A percentile compares a stretch with the other conserved stretches of the same genome.
Conservation (phyloP, 2,888 invertebrate species). For the Callinectes sapidus region DNA sequence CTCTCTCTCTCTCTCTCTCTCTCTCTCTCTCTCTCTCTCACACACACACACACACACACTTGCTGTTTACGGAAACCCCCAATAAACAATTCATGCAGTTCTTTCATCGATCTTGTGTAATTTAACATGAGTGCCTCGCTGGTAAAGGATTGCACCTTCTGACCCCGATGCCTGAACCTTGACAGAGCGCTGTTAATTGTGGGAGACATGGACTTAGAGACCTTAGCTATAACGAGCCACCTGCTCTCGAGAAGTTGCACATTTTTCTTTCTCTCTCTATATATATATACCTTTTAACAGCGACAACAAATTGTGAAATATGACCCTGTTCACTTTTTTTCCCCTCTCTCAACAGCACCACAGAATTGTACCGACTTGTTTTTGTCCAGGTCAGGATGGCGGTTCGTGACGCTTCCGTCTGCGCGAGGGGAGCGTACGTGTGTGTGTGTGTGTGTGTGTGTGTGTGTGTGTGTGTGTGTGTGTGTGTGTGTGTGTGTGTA, state of each 20-base stretch:
- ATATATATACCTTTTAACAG: background rate
- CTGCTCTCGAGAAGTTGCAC: background rate
- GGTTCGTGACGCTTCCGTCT: constrained; percentile 27
- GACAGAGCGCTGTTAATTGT: background rate
- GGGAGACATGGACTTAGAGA: background rate
- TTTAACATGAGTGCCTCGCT: background rate
- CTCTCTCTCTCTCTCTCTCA: background rate
- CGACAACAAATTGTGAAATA: constrained; percentile 4
- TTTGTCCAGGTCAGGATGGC: constrained; percentile 1
- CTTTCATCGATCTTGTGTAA: background rate
- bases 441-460: constrained; percentile 29
- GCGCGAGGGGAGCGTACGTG: background rate
- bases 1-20: constrained; percentile 37
- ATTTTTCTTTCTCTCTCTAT: no score
- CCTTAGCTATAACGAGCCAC: background rate
- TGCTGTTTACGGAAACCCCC: background rate
- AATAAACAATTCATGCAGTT: background rate
- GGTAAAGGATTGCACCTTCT: background rate
- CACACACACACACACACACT: no score
- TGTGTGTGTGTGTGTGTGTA: constrained; percentile 20
- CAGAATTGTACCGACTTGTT: constrained; percentile 27
- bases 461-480: constrained; percentile 25
- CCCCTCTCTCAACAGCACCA: background rate
- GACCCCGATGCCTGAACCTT: background rate
- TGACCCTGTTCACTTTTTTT: background rate